Evolutionary conservation across 2,888 invertebrate genomes (phyloP), one percentile per base, ranked within the genome.

Genomic region (Ophion ventricosus): DNA sequence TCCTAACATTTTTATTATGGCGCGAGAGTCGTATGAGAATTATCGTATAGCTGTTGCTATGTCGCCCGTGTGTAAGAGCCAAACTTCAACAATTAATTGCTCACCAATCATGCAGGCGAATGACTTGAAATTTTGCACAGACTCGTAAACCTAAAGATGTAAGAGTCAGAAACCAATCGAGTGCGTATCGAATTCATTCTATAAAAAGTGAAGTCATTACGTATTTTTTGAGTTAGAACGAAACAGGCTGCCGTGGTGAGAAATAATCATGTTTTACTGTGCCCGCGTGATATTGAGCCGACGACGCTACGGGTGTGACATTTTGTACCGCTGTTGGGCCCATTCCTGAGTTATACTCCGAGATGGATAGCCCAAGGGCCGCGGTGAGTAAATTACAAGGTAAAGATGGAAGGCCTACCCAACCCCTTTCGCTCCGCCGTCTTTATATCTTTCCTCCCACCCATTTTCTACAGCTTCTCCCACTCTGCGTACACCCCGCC

Each of bases 301-400:
- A 23, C 54, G 23, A n/a, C 56, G 66, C 64, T 73, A 20, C 29
- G 72, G 79, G 79, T 90, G 88, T 90, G 91, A 91, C 90, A 91
- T 86, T 90, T 90, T 88, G 82, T 86, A 87, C 88, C 81, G 79
- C 87, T 87, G 86, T 87, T 87, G 87, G 87, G 88, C 85, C 88
- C 89, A 89, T 90, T 89, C 90, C 91, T 92, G 91, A 90, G 90
- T 91, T 92, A 90, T 91, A 89, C 91, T 90, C 90, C 88, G 89
- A 91, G 90, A 91, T 91, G 90, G 90, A 91, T 91, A 90, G 91
- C 91, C 91, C 86, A 88, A 88, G 91, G 92, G 91, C 89, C 88
- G 92, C 92, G 92, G 92, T 92, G 92, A 92, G 92, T 92, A 92
- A 92, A 92, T 92, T 92, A 92, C 92, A 92, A 92, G 92, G 92